Evolutionary conservation across 2,888 invertebrate genomes (phyloP).

Genomic region (Drosophila paramelanica): DNA sequence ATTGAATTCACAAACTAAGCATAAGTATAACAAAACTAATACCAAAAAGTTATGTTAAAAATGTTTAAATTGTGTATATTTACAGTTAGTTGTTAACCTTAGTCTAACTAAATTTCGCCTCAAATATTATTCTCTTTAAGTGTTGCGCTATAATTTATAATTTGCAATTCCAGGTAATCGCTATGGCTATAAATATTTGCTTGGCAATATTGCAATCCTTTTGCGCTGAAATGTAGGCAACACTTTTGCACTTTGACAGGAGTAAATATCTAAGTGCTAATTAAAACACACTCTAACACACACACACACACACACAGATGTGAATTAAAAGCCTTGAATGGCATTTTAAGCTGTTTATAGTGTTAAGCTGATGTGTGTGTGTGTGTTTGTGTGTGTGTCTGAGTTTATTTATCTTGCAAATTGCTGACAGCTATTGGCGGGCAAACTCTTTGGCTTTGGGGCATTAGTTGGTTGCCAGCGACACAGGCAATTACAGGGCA

Average conservation of each 20-base stretch:
- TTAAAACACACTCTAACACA: constrained; percentile 3
- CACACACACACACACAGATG: not conserved
- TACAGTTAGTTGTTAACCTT: too few relatives aligned
- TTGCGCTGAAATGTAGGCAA: constrained; percentile 27
- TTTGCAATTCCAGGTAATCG: not conserved
- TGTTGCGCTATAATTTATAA: not conserved
- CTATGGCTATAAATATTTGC: not conserved
- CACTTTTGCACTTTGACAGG: constrained; percentile 3
- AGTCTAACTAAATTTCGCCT: too few relatives aligned
- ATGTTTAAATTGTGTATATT: too few relatives aligned
- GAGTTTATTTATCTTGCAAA: constrained; percentile 55
- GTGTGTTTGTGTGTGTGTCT: constrained; percentile 2
- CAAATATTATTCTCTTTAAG: too few relatives aligned
- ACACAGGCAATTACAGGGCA: constrained; percentile 54
- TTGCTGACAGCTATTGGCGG: constrained; percentile 41
- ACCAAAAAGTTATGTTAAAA: too few relatives aligned
- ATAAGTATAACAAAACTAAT: too few relatives aligned
- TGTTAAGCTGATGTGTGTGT: constrained; percentile 27
- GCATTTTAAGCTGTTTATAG: constrained; percentile 67
- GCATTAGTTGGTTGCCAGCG: constrained; percentile 11
- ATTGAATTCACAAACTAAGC: too few relatives aligned
- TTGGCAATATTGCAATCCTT: not conserved
- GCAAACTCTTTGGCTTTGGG: constrained; percentile 27
- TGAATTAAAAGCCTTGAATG: constrained; percentile 53
- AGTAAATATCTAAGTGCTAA: constrained; percentile 17